Evolutionary conservation across 1,140 invertebrate genomes (phyloP), one percentile per base, ranked within the genome.

Genomic region (Drosophila willistoni): DNA sequence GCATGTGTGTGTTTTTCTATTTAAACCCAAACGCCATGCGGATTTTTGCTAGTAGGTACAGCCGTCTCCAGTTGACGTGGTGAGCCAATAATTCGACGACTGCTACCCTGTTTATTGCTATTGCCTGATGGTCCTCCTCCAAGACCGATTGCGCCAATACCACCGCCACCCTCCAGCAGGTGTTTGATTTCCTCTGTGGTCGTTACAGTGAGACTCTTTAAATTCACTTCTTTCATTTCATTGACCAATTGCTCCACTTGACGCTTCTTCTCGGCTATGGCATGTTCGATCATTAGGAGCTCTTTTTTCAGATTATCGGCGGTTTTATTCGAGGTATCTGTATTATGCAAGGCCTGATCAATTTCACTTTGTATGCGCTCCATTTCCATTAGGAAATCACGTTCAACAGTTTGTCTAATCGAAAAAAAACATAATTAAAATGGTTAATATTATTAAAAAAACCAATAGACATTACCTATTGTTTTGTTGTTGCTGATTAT

Each of bases 21-120:
- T 94, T 94, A 98, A 44, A 99, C 97, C 98, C 98, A 99, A 61
- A 99, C 97, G 25, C 98, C 98, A 90, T 98, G 97, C 42, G 97
- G 97, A 93, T 98, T 98, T 93, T 98, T 98, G 92, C 96, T 98
- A 14, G 97, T 98, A 47, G 97, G 97, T 55, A 98, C 97, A 39
- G 97, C 97, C 92, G 97, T 98, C 93, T 98, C 97, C 42, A 98
- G 93, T 92, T 98, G 97, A 73, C 97, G 94, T 41, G 97, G 97
- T 34, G 97, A 97, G 14, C 97, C 97, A 78, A 98, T 96, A 93
- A 98, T 98, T 92, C 97, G 95, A 62, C 97, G 94, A 55, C 96
- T 96, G 92, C 96, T 98, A 55, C 97, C 97, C 44, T 96, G 95
- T 93, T 97, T 96, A 81, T 96, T 95, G 64, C 96, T 22, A 51